Base-by-base conservation (phyloP, 2,888 invertebrate genomes). In the Sycophila texana region DNA sequence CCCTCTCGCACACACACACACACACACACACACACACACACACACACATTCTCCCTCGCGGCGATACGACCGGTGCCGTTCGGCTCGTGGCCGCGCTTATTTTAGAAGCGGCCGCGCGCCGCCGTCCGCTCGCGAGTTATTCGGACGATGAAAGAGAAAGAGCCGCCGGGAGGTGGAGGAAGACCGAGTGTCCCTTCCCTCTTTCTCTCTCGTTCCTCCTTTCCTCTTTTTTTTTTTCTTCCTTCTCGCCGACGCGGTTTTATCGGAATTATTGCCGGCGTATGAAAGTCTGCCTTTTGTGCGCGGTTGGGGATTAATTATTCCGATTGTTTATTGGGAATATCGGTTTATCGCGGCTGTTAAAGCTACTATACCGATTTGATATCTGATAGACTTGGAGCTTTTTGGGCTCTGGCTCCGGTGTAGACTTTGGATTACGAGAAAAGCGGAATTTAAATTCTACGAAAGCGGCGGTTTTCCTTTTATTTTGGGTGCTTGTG, bases 61-160 rank as follows among this genome's bases (percentile, higher is more conserved):
- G 53, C 53, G 53, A n/a, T 39, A 39, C 30, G 39, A 61, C 39
- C 39, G 39, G 16, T 20, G 58, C 22, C 22, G 58, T 39, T 81
- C 39, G 39, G 39, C 39, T 39, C 39, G 39, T 39, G 39, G 39
- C 39, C 39, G 39, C 82, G 86, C 84, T 88, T 88, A 88, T 88
- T 89, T 89, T 88, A 86, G 87, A 86, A 85, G 83, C 84, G 73
- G 80, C 83, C 73, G 57, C 60, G 57, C 26, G 47, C 58, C 30
- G 39, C 51, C 22, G 22, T 16, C 22, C 16, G 39, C 39, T 39
- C 39, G n/a, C 53, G 51, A 72, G 66, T 77, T 72, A 67, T 79
- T 68, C 67, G 66, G 60, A 66, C 77, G 80, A 80, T 77, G 77
- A 77, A 80, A 80, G 72, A 51, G 68, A 80, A 60, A 55, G 73